These are phyloP conservation scores for Cyprinodon brontotheroides DNA, from an alignment of 2,113 vertebrate species.

Conservation along the genomic window DNA sequence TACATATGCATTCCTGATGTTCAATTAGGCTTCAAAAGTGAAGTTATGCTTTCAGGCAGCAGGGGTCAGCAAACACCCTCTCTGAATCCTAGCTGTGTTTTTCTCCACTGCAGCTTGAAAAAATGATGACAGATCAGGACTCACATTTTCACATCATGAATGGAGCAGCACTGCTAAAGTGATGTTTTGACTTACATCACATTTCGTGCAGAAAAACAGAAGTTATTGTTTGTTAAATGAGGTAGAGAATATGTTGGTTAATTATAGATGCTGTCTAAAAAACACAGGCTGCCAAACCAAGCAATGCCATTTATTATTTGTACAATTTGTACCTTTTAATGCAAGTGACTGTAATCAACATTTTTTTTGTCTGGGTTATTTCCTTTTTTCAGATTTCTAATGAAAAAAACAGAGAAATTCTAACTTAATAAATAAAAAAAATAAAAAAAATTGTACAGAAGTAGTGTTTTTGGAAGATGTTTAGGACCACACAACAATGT, in stretches of 20 bases:
- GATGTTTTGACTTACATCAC: neutral
- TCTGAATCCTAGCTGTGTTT: neutral
- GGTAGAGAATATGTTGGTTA: neutral
- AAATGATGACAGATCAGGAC: slow-evolving; percentile 8
- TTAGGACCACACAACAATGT: neutral
- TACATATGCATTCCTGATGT: neutral
- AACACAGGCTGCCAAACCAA: neutral
- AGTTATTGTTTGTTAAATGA: no score
- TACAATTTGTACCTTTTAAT: neutral
- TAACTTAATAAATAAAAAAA: neutral
- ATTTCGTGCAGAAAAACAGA: neutral
- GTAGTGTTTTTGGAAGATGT: neutral
- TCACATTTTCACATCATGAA: slow-evolving; percentile 14
- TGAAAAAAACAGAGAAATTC: neutral
- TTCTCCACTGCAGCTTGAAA: slow-evolving; percentile 18
- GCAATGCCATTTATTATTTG: slow-evolving; percentile 5
- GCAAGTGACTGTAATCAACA: neutral
- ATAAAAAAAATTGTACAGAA: neutral
- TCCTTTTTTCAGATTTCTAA: neutral
- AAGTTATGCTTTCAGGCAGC: slow-evolving; percentile 50
- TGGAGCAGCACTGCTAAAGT: neutral
- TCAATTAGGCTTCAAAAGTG: neutral
- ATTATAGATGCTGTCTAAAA: neutral
- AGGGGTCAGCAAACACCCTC: slow-evolving; percentile 70
- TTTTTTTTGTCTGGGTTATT: neutral